Percentiles rank a stretch among this genome's conserved stretches.
Evolutionary conservation across 2,888 invertebrate genomes (phyloP).

Genomic region (Sesia bembeciformis): DNA sequence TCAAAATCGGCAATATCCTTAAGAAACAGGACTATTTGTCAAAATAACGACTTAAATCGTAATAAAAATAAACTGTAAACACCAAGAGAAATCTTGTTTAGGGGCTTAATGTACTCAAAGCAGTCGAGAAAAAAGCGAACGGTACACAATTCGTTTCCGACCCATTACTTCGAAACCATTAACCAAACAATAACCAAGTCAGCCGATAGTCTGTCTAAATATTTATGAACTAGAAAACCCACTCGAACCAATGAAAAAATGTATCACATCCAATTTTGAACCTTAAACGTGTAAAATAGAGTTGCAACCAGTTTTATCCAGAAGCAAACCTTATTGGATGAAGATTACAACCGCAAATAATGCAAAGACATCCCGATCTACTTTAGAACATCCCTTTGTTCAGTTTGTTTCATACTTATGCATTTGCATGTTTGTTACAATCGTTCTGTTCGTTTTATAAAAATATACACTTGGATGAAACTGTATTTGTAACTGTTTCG

Average conservation of each 20-base stretch:
- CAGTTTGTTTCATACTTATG: not conserved
- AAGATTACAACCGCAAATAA: conserved; percentile 2
- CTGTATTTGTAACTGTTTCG: not conserved
- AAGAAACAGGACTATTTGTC: too few relatives aligned
- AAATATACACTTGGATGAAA: not conserved
- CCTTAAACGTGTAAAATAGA: not conserved
- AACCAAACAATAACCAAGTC: conserved; percentile 32
- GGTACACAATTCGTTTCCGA: conserved; percentile 21
- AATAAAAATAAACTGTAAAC: too few relatives aligned
- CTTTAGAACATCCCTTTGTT: conserved; percentile 20
- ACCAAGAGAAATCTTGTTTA: too few relatives aligned
- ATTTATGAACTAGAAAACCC: conserved; percentile 25
- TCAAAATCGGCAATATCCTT: too few relatives aligned
- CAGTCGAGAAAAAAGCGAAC: conserved; percentile 9
- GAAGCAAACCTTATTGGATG: conserved; percentile 12
- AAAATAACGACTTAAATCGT: too few relatives aligned
- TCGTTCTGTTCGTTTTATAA: not conserved
- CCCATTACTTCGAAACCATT: conserved; percentile 37
- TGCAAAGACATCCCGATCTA: conserved; percentile 10
- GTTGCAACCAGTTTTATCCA: conserved; percentile 1
- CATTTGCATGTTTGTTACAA: not conserved
- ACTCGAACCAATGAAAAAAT: not conserved
- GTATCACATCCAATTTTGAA: not conserved
- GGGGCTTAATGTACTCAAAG: conserved; percentile 2
- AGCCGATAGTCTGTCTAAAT: conserved; percentile 25